These are phyloP conservation scores for Herpetotheres cachinnans DNA, from an alignment of 2,113 vertebrate genomes.

Conservation along the genomic window DNA sequence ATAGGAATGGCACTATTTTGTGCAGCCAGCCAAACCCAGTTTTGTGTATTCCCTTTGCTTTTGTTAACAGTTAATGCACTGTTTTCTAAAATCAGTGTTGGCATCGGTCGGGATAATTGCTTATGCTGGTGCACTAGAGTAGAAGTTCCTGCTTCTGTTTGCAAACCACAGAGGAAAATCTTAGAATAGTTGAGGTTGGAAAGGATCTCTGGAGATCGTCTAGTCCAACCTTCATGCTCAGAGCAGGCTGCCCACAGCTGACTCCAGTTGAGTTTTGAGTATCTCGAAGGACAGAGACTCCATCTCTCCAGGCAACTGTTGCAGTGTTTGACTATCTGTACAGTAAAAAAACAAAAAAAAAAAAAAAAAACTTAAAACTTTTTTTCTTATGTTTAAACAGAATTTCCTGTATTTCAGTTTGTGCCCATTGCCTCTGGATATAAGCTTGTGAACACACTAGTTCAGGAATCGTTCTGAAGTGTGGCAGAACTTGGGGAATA, in stretches of 20 bases:
- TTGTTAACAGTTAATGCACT: neutral
- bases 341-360: neutral
- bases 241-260: neutral
- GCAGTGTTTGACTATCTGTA: neutral
- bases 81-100: neutral
- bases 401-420: neutral
- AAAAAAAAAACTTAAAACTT: rapidly evolving
- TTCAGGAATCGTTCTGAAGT: neutral
- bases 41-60: neutral
- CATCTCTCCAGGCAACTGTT: neutral
- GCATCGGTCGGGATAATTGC: neutral
- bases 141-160: neutral
- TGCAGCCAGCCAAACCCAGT: neutral
- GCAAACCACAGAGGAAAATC: neutral
- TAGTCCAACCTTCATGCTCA: neutral
- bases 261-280: neutral
- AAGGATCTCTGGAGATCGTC: neutral
- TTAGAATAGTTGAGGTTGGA: neutral
- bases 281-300: neutral
- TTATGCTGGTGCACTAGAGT: neutral
- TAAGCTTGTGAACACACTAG: neutral
- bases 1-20: neutral
- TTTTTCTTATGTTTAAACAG: neutral
- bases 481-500: neutral
- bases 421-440: neutral